Evolutionary conservation across 30 jellyfish, hydroid and myxozoan genomes (phyloP).

Genomic region (Cassiopea xamachana): DNA sequence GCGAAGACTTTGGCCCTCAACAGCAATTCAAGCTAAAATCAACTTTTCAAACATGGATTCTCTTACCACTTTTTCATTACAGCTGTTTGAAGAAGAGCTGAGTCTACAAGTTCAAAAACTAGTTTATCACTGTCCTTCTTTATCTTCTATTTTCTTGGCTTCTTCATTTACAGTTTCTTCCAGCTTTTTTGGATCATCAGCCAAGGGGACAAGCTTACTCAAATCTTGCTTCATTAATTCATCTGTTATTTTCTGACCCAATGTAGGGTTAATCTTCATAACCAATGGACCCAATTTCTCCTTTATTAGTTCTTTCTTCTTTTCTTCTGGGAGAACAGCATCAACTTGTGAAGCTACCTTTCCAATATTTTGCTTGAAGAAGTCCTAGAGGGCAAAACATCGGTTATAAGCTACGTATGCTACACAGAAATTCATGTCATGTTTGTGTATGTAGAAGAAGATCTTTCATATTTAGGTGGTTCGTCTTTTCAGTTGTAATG

Average conservation of each 20-base stretch:
- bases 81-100: too few species aligned
- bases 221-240: conserved; percentile 77
- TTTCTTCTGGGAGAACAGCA: conserved; percentile 69
- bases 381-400: conserved; percentile 39
- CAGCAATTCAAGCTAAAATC: too few species aligned
- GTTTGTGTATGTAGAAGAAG: too few species aligned
- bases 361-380: conserved; percentile 67
- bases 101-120: neutral
- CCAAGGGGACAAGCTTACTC: conserved; percentile 53
- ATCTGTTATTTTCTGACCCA: conserved; percentile 70
- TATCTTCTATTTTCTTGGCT: conserved; percentile 76
- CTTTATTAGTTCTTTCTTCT: conserved; percentile 64
- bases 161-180: conserved; percentile 71
- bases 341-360: conserved; percentile 77
- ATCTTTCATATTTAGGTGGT: too few species aligned
- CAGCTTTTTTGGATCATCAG: conserved; percentile 74
- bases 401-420: neutral
- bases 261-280: conserved; percentile 67
- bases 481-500: neutral
- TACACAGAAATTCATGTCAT: neutral
- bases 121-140: conserved; percentile 26
- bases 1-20: too few species aligned
- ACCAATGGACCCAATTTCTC: conserved; percentile 80
- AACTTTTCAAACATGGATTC: too few species aligned
- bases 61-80: too few species aligned